Evolutionary conservation across 2,888 invertebrate species (phyloP), one percentile per base, ranked within the genome.

Genomic region (Calameuta idolon): DNA sequence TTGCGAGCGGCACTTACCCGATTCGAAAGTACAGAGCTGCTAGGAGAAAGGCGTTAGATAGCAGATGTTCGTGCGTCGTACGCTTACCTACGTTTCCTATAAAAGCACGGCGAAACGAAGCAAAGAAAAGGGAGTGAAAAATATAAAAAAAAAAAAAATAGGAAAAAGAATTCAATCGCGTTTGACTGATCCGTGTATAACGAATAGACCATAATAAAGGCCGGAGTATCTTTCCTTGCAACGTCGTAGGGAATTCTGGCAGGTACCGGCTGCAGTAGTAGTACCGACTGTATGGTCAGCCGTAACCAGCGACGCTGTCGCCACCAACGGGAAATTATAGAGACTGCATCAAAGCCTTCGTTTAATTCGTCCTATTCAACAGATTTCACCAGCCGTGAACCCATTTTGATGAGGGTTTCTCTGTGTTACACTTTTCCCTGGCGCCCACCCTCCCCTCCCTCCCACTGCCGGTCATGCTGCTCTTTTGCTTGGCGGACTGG

Each of bases 341-440:
- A 76, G 78, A 55, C 82, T 75, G 80, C 81, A 71, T 81, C 81
- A 71, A 79, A 82, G 85, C 85, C 81, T 82, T 85, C 81, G 77
- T 81, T 85, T 86, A 85, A 87, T 86, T 88, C 82, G 82, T 82
- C 75, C 84, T 83, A 86, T 87, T 88, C 87, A 87, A 80, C 75
- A 75, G 76, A 77, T 82, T 77, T 80, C 79, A 76, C 81, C 82
- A 83, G 80, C 84, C 83, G 80, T 83, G 84, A 83, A 86, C 81
- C 76, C 82, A 79, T 79, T 84, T 82, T 85, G 82, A 87, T 81
- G 84, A 87, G 83, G 81, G 81, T 74, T 74, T 37, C 74, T 34
- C 1, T 55, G 55, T 55, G 55, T 55, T 23, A 55, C 55, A 55
- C 55, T 55, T 55, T 55, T 55, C 9, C 9, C 55, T 15, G 55